Base-by-base conservation (phyloP, 1,140 invertebrate genomes). In the Portunus trituberculatus region DNA sequence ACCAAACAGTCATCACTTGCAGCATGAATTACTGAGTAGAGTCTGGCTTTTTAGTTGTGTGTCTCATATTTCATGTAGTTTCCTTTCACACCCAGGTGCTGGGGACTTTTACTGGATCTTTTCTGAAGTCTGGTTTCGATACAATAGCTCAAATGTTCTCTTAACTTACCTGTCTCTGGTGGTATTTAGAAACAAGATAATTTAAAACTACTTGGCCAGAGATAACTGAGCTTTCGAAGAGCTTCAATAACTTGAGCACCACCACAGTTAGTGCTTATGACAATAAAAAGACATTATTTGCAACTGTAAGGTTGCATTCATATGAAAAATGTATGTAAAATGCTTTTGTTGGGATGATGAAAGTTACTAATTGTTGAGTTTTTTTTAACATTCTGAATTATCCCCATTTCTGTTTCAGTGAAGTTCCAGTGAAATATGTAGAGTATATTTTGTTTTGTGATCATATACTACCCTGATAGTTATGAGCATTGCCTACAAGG, bases 321-420 rank as follows among this genome's bases (percentile, higher is more conserved):
- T 88, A 87, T 93, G 8, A 84, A 52, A 32, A 88, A 31, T 31
- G 39, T 94, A 94, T 82, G 59, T 67, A 67, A 59, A 14, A 14
- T 4, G 10, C 10, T 4, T 59, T 59, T 59, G 16, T 59, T 20
- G 16, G 52, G 12, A 59, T 59, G 10, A 59, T 59, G 52, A 59
- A 20, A 12, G 12, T 59, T 2, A 59, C 52, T 59, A 59, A 59
- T 59, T 59, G 52, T 59, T 59, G 10, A 12, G 16, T 2, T 2
- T 20, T 4, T 14, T 59, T 14, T 59, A 12, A 59, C 12, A 4
- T 12, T 20, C 10, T 20, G 16, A 59, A 20, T 10, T 10, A 59
- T 59, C 52, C 52, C 52, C 52, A 59, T 20, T 59, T 59, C 52
- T 86, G 83, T 39, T 86, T 29, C 32, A 86, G 83, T 6, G 25